phyloP scores from a whole-genome alignment of 2,797 vertebrate species.

The Nannoperca obscura region DNA sequence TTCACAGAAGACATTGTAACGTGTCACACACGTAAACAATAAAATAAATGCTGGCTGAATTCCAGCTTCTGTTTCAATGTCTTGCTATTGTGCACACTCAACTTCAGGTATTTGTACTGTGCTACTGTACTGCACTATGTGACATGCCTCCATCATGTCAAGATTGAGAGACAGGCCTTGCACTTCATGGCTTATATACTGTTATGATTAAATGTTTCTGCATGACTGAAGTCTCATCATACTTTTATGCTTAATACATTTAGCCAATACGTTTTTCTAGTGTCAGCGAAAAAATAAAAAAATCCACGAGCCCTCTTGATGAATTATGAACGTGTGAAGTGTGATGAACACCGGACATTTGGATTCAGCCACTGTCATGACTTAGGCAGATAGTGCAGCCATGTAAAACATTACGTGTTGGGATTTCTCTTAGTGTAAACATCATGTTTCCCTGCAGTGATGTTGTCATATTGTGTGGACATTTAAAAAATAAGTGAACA shows the following conservation, averaged over 20 bases:
- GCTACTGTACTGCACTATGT: no score
- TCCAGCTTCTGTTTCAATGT: constrained; percentile 7
- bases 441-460: constrained; percentile 2
- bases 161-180: neutral
- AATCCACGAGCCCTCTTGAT: neutral
- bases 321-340: neutral
- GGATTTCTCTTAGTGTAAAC: neutral
- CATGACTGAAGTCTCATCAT: neutral
- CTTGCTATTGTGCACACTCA: neutral
- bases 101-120: no score
- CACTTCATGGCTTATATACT: neutral
- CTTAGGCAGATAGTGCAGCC: neutral
- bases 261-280: neutral
- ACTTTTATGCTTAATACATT: constrained; percentile 4
- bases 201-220: neutral
- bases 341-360: neutral
- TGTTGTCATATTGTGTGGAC: neutral
- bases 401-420: neutral
- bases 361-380: neutral
- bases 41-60: neutral
- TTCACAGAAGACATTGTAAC: neutral
- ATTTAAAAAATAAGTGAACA: neutral
- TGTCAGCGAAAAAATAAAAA: neutral
- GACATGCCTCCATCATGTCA: no score
- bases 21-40: neutral